Evolutionary conservation across 2,113 vertebrate species (phyloP).

Genomic region (Oncorhynchus kisutch): DNA sequence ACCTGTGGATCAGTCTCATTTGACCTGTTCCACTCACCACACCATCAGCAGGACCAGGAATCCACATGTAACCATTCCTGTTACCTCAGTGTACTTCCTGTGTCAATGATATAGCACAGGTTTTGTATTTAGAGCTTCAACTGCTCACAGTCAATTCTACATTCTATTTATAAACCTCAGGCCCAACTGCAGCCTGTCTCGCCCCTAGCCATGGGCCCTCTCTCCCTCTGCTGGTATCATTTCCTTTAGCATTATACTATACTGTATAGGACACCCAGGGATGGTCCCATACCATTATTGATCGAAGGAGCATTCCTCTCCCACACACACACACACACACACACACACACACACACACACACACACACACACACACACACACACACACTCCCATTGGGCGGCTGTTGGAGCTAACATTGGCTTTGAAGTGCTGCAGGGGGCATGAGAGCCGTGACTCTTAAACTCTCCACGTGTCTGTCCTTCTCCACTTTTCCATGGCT

Average conservation of each 20-base stretch:
- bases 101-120: too few relatives aligned
- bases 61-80: neutral
- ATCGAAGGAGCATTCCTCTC: neutral
- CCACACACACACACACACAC: too few relatives aligned
- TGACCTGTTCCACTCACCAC: too few relatives aligned
- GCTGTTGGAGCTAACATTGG: slow-evolving; percentile 19
- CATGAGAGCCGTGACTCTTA: slow-evolving; percentile 2
- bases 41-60: neutral
- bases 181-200: too few relatives aligned
- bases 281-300: neutral
- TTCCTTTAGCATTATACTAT: too few relatives aligned
- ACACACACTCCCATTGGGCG: neutral
- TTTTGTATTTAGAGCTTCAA: too few relatives aligned
- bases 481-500: slow-evolving; percentile 25
- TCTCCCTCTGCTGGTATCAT: neutral
- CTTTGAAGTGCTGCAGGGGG: slow-evolving; percentile 25
- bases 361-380: neutral
- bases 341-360: too few relatives aligned
- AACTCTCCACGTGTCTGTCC: slow-evolving; percentile 21
- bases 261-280: neutral
- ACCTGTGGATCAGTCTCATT: neutral
- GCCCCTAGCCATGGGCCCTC: too few relatives aligned
- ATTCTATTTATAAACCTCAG: too few relatives aligned
- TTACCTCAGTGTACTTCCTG: too few relatives aligned
- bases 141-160: too few relatives aligned